Evolutionary conservation across 2,888 invertebrate species (phyloP).

Genomic region (Emmelina monodactyla): DNA sequence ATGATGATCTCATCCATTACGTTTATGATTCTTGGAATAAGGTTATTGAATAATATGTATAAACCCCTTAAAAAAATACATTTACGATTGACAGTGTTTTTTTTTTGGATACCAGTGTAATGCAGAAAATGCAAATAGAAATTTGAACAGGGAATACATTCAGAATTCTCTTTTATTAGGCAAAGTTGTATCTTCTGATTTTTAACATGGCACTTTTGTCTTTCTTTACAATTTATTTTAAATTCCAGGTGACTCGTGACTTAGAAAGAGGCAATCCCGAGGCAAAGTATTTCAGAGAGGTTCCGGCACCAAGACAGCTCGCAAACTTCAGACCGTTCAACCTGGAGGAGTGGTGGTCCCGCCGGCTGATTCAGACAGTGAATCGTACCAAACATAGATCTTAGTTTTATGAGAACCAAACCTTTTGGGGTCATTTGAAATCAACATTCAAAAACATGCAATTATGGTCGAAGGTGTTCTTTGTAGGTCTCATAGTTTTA

Average conservation of each 20-base stretch:
- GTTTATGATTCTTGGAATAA: constrained; percentile 81
- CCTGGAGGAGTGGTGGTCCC: constrained; percentile 79
- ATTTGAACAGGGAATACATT: too few relatives aligned
- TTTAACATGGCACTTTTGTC: too few relatives aligned
- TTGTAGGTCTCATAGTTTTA: too few relatives aligned
- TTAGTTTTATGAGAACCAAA: constrained; percentile 26
- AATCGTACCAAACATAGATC: constrained; percentile 61
- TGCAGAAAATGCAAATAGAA: too few relatives aligned
- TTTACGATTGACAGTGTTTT: too few relatives aligned
- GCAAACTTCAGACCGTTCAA: constrained; percentile 82
- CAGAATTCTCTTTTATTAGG: too few relatives aligned
- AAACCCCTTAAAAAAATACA: too few relatives aligned
- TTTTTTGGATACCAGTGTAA: background rate
- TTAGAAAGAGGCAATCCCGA: constrained; percentile 62
- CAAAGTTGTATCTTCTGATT: too few relatives aligned
- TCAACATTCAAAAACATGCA: background rate
- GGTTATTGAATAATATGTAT: constrained; percentile 36
- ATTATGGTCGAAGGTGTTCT: too few relatives aligned
- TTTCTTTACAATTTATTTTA: constrained; percentile 3
- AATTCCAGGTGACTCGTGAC: constrained; percentile 62
- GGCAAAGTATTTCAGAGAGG: constrained; percentile 72
- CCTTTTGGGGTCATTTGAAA: constrained; percentile 17
- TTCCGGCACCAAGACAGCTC: constrained; percentile 61
- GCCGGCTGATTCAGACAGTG: constrained; percentile 73
- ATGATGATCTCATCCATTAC: constrained; percentile 82